phyloP scores from a whole-genome alignment of 2,888 invertebrate genomes.

The Tetheella fluctuosa region DNA sequence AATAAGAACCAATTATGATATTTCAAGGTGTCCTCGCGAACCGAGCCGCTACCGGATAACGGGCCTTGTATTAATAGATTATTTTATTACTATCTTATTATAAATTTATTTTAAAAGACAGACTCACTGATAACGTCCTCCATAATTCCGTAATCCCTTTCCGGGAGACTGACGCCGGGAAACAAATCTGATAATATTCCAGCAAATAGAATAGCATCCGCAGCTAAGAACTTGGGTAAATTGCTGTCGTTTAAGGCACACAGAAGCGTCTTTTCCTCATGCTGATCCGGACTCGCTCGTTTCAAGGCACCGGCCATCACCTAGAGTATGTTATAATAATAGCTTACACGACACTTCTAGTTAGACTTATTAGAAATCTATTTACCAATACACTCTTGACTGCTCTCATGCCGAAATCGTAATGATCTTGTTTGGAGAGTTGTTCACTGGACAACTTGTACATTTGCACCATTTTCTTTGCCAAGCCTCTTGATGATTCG shows the following conservation, averaged over 20 bases:
- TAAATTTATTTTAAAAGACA: no score
- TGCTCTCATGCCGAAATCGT: constrained; percentile 97
- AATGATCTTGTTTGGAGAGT: constrained; percentile 95
- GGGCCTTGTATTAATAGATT: no score
- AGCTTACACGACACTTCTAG: neutral
- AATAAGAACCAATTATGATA: no score
- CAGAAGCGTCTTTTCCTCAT: constrained; percentile 92
- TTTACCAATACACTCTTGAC: constrained; percentile 93
- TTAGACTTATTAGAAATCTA: no score
- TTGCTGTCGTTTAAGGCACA: constrained; percentile 95
- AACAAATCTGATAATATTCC: constrained; percentile 96
- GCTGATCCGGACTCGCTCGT: constrained; percentile 92
- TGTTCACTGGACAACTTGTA: constrained; percentile 96
- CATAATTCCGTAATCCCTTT: constrained; percentile 91
- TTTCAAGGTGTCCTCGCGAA: no score
- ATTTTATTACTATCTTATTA: no score
- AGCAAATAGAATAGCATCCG: constrained; percentile 93
- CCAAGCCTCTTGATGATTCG: constrained; percentile 93
- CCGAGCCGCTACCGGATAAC: no score
- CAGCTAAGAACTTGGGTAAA: constrained; percentile 94
- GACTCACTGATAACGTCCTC: constrained; percentile 85
- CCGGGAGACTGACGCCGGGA: constrained; percentile 91
- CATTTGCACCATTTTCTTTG: constrained; percentile 96
- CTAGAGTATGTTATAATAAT: constrained; percentile 35
- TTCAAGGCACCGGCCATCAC: constrained; percentile 96